Percentiles rank a stretch among this genome's conserved stretches.
Evolutionary conservation across 2,113 vertebrate genomes (phyloP).

Genomic region (Neodon shergylaensis): DNA sequence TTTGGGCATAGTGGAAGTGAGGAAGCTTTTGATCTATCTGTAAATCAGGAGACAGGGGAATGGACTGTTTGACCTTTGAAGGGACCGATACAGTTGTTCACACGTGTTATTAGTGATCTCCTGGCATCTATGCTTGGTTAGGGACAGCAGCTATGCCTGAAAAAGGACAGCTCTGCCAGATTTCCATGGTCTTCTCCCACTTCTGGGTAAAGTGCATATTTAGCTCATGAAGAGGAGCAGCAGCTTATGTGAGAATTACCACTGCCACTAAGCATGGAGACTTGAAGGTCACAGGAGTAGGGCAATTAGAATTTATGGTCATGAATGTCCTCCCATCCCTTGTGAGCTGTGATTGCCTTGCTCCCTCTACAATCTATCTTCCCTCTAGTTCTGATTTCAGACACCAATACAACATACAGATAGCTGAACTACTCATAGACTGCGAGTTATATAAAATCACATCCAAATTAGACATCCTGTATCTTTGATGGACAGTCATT

Average conservation of each 20-base stretch:
- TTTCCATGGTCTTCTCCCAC: background rate
- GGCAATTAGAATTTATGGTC: background rate
- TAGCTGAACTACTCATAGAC: background rate
- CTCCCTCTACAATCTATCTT: background rate
- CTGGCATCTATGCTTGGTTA: background rate
- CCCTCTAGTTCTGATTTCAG: background rate
- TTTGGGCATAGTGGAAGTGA: background rate
- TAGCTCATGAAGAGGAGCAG: background rate
- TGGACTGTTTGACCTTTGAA: too few relatives aligned
- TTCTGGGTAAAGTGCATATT: background rate
- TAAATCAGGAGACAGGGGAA: background rate
- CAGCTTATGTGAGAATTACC: background rate
- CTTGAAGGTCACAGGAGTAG: too few relatives aligned
- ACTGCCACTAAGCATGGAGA: background rate
- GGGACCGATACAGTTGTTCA: background rate
- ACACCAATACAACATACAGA: background rate
- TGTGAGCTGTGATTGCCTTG: background rate
- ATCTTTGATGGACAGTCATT: background rate
- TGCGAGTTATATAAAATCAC: background rate
- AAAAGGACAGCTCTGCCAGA: background rate
- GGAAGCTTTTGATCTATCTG: background rate
- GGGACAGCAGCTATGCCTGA: background rate
- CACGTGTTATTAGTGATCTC: background rate
- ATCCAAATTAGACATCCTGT: background rate
- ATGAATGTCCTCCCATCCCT: background rate